Evolutionary conservation across 1,140 invertebrate species (phyloP), one percentile per base, ranked within the genome.

Genomic region (Zaprionus davidi): DNA sequence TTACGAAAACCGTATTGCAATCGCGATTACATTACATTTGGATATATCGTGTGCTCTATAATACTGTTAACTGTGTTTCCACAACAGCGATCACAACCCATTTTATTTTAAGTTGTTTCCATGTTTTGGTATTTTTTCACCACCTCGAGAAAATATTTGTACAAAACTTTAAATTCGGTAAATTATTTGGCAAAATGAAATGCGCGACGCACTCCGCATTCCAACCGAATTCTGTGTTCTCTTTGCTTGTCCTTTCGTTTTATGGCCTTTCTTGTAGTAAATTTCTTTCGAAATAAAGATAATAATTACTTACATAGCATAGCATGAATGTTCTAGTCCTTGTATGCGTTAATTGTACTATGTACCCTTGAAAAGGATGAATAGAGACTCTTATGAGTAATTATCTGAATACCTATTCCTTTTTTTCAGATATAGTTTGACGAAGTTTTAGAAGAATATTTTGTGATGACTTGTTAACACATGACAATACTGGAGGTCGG

Each of bases 201-300:
- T 71, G 72, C 76, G 76, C 72, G 76, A 76, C 72, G 76, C 76
- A 78, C 76, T 76, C 76, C 76, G 36, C 44, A 66, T 28, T 53
- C 49, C 13, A 62, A 13, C 17, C 56, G 66, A 75, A 75, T 78
- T 75, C 59, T 60, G 66, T 64, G 46, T 66, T 60, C 53, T 70
- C 60, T 78, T 75, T 78, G 63, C 44, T 65, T 65, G 44, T 60
- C 46, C 59, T 76, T 76, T 58, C 34, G n/a, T 71, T 65, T 53
- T 49, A 70, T 71, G 59, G 53, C 44, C 28, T 53, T 31, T 41
- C 34, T 49, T 41, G 38, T 36, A 44, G 34, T n/a, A 71, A 70
- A 59, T 76, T 55, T 62, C 55, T 71, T 44, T 28, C 53, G 44
- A 74, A 78, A 77, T 68, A 74, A 69, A 78, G 64, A 78, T 78